phyloP scores from a whole-genome alignment of 2,113 vertebrate species.

The Willisornis vidua region DNA sequence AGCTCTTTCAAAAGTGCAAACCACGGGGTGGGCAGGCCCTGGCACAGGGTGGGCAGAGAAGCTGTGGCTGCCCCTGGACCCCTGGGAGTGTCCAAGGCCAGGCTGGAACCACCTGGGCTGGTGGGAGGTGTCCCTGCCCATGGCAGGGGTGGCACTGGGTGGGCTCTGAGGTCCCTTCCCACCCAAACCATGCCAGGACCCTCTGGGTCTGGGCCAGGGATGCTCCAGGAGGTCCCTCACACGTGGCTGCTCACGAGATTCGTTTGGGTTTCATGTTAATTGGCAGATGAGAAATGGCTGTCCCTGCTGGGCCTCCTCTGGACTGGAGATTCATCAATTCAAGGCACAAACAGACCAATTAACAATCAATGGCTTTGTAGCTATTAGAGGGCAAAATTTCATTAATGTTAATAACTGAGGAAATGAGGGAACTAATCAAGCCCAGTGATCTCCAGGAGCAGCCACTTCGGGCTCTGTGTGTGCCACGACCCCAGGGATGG shows the following conservation, averaged over 20 bases:
- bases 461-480: background rate
- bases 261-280: background rate
- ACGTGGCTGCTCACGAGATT: background rate
- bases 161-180: background rate
- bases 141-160: background rate
- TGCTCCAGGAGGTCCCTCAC: background rate
- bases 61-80: background rate
- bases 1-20: background rate
- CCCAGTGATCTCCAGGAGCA: constrained; percentile 20
- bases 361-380: constrained; percentile 34
- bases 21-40: background rate
- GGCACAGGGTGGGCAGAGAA: background rate
- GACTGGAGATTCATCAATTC: background rate
- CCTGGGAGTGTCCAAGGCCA: background rate
- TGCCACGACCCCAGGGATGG: background rate
- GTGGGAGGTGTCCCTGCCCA: background rate
- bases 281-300: background rate
- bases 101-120: background rate
- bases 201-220: background rate
- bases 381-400: constrained; percentile 43
- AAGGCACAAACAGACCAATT: constrained; percentile 33
- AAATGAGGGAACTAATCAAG: constrained; percentile 31
- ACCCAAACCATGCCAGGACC: background rate
- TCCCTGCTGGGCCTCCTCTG: background rate
- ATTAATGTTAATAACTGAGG: constrained; percentile 48